Evolutionary conservation across 2,888 invertebrate genomes (phyloP).

Genomic region (Baccha elongata): DNA sequence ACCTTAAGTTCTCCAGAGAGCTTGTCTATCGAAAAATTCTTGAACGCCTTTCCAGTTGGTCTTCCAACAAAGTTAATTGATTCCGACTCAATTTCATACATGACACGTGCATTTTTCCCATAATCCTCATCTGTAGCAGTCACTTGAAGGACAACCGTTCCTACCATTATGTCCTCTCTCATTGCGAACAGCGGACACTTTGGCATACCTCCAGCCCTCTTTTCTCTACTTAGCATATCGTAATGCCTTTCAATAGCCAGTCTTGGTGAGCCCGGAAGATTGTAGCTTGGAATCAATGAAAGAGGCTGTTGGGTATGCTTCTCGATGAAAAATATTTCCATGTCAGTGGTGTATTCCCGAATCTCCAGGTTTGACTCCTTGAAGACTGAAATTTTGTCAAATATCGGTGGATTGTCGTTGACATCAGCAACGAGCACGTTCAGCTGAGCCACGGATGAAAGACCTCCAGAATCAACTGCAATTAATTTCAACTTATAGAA

Average conservation of each 20-base stretch:
- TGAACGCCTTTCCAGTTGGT: conserved; percentile 82
- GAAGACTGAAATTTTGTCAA: conserved; percentile 88
- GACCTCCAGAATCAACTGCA: conserved; percentile 90
- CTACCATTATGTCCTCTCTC: conserved; percentile 88
- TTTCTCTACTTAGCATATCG: conserved; percentile 40
- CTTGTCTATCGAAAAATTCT: conserved; percentile 88
- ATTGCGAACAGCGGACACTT: conserved; percentile 86
- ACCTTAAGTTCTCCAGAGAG: conserved; percentile 89
- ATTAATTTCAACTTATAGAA: conserved; percentile 88
- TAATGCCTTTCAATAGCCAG: conserved; percentile 71
- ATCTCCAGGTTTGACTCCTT: conserved; percentile 87
- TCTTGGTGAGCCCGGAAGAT: conserved; percentile 80
- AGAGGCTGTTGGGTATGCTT: conserved; percentile 75
- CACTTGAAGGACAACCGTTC: conserved; percentile 87
- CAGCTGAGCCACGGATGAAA: conserved; percentile 89
- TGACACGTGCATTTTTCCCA: conserved; percentile 87
- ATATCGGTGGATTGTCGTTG: conserved; percentile 91
- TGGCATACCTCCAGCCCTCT: conserved; percentile 78
- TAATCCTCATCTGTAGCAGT: conserved; percentile 89
- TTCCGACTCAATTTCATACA: conserved; percentile 88
- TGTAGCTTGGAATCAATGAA: conserved; percentile 74
- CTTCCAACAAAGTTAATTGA: conserved; percentile 84
- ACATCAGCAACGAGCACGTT: conserved; percentile 89
- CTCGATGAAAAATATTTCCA: conserved; percentile 82
- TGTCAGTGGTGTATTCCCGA: conserved; percentile 85